Evolutionary conservation across 2,113 vertebrate species (phyloP), one percentile per base, ranked within the genome.

Genomic region (Electrona antarctica): DNA sequence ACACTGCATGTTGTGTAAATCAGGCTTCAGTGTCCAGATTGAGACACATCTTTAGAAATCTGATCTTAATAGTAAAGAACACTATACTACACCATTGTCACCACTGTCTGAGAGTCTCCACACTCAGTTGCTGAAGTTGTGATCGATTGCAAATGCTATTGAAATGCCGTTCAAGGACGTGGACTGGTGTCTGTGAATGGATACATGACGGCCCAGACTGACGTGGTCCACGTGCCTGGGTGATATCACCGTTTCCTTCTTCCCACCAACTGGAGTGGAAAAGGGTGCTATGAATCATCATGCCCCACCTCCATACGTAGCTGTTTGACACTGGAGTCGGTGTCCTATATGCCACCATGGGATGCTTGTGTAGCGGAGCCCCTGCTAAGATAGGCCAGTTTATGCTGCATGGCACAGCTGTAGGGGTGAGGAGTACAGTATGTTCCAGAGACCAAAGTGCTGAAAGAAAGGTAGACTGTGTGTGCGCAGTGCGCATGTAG

Each of bases 241-340:
- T 64, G 57, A 45, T 58, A 60, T 81, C 62, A 29, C 51, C 33
- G 9, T 47, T 55, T 77, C 81, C 56, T 63, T 77, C 14, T 82
- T 87, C 80, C 72, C 80, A 83, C 61, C 78, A 2, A 79, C 79
- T 81, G 62, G 68, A 89, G 80, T 68, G 86, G 79, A 92, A 91
- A 77, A 76, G 80, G 21, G 55, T 74, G 79, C 64, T 75, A 82
- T 92, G 91, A 92, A 41, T 41, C 3, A 87, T 93, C 91, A 92
- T 73, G 67, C 80, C 71, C 75, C 89, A 89, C 91, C 90, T 91
- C 85, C 87, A 84, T 85, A n/a, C n/a, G n/a, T n/a, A 78, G 70
- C 69, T 79, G 69, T 77, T 79, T 71, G 80, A 83, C 73, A 70
- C 69, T 81, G 80, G 85, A 90, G 76, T 78, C 29, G 69, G 74